Percentiles rank a stretch among this genome's conserved stretches.
Evolutionary conservation across 2,797 vertebrate genomes (phyloP).

Genomic region (Synaphobranchus kaupii): DNA sequence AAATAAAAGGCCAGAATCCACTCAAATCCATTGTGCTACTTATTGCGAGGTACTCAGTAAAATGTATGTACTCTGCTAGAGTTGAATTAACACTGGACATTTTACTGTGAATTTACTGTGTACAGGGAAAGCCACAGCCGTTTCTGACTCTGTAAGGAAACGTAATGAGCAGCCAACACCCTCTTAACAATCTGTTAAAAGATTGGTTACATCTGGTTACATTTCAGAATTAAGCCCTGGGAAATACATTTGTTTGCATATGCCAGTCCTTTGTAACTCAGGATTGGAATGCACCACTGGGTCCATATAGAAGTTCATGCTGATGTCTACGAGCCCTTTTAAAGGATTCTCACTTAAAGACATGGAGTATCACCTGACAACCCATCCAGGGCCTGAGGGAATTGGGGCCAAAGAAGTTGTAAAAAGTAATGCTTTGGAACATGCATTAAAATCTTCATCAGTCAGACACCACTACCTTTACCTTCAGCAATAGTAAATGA

Average conservation of each 20-base stretch:
- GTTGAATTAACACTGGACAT: too few species aligned
- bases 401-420: not conserved
- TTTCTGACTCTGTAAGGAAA: not conserved
- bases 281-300: not conserved
- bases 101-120: too few species aligned
- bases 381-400: not conserved
- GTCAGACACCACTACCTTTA: not conserved
- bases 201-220: not conserved
- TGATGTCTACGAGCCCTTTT: not conserved
- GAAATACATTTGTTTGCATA: not conserved
- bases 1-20: not conserved
- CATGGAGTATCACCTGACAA: not conserved
- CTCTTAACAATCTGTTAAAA: not conserved
- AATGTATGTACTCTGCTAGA: too few species aligned
- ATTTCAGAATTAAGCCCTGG: not conserved
- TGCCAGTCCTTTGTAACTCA: not conserved
- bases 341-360: not conserved
- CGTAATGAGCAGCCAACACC: not conserved
- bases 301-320: not conserved
- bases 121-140: not conserved
- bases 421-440: constrained; percentile 2
- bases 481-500: not conserved
- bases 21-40: not conserved
- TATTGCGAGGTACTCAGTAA: not conserved
- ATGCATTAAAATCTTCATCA: constrained; percentile 6